A percentile compares a stretch with the other conserved stretches of the same genome.
These are phyloP conservation scores for Cerceris rybyensis DNA, from an alignment of 2,888 invertebrate species.

Conservation along the genomic window DNA sequence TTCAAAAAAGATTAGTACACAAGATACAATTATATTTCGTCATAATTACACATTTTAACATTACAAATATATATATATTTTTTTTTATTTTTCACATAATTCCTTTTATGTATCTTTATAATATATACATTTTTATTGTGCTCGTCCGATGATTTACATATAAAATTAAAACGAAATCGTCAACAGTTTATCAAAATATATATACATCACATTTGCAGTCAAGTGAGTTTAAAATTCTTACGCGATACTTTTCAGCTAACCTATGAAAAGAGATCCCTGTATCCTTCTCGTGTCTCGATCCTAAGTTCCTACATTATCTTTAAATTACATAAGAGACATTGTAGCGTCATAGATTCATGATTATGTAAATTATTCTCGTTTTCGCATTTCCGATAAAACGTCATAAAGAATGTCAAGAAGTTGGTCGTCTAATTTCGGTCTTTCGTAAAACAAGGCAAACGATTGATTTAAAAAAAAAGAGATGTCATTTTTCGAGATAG, in stretches of 20 bases:
- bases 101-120: slow-evolving; percentile 7
- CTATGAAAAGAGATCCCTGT: slow-evolving; percentile 21
- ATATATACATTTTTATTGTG: slow-evolving; percentile 5
- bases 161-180: slow-evolving; percentile 11
- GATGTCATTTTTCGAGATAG: neutral
- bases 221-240: slow-evolving; percentile 14
- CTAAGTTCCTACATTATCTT: too few relatives aligned
- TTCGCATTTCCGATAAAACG: too few relatives aligned
- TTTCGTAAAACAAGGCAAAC: too few relatives aligned
- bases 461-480: neutral
- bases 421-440: too few relatives aligned
- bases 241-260: slow-evolving; percentile 11
- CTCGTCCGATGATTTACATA: slow-evolving; percentile 10
- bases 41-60: neutral
- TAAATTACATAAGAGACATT: too few relatives aligned
- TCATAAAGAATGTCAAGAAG: too few relatives aligned
- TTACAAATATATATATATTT: neutral
- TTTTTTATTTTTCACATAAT: slow-evolving; percentile 8
- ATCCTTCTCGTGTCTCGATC: neutral
- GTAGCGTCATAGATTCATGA: too few relatives aligned
- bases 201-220: slow-evolving; percentile 23
- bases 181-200: slow-evolving; percentile 23
- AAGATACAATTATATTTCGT: neutral
- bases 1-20: slow-evolving; percentile 6
- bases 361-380: too few relatives aligned